A percentile compares a stretch with the other conserved stretches of the same genome.
Conservation (phyloP, 35 echinoderm and acorn worm species). For the Chiridota heheva region DNA sequence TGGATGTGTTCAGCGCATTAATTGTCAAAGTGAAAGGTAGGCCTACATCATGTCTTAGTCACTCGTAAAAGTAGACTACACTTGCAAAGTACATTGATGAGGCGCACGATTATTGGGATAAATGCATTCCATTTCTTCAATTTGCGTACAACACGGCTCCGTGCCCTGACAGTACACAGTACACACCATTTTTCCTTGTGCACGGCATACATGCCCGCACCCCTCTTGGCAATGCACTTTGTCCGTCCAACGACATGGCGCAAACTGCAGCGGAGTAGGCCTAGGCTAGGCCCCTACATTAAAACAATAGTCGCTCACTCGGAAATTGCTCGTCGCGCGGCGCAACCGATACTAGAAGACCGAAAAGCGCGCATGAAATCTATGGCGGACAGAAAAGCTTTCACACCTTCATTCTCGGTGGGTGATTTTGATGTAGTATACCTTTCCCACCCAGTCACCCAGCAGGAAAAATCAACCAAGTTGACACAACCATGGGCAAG, state of each 20-base stretch:
- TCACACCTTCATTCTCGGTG: constrained; percentile 17
- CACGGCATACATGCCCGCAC: constrained; percentile 1
- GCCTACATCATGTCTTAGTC: constrained; percentile 30
- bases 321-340: background rate
- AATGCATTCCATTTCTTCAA: constrained; percentile 31
- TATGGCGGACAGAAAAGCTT: background rate
- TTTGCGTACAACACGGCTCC: constrained; percentile 51
- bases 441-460: constrained; percentile 10
- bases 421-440: constrained; percentile 61
- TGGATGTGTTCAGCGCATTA: too few relatives aligned
- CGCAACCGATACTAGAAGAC: background rate
- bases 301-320: background rate
- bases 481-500: constrained; percentile 33
- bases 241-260: background rate
- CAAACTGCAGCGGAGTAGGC: constrained; percentile 40
- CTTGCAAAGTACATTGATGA: constrained; percentile 29
- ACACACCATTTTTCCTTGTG: constrained; percentile 43
- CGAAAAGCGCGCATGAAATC: background rate
- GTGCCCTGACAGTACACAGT: constrained; percentile 45
- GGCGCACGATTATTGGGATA: constrained; percentile 24
- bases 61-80: too few relatives aligned
- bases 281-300: too few relatives aligned
- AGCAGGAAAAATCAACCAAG: constrained; percentile 3
- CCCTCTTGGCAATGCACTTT: constrained; percentile 2
- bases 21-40: constrained; percentile 58